Evolutionary conservation across 2,888 invertebrate species (phyloP).

Genomic region (Nemapogon koenigi): DNA sequence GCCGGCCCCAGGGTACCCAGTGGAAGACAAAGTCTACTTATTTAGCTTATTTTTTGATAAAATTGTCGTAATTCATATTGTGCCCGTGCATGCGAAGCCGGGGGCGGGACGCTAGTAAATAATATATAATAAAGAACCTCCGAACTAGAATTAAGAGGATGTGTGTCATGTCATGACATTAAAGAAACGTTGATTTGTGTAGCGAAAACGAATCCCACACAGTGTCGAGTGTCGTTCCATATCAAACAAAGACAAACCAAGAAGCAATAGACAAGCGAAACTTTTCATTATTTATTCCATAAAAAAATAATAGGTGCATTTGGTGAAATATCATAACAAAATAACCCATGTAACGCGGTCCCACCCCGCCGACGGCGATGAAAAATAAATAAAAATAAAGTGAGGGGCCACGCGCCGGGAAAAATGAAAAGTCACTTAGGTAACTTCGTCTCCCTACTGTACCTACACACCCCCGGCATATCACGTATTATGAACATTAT

Average conservation of each 20-base stretch:
- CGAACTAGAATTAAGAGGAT: too few species aligned
- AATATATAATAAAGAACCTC: too few species aligned
- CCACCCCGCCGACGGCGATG: slow-evolving; percentile 45
- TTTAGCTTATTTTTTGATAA: too few species aligned
- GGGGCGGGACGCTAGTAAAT: too few species aligned
- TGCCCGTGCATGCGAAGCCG: too few species aligned
- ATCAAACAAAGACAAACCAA: background rate
- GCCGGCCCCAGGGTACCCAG: too few species aligned
- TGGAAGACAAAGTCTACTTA: too few species aligned
- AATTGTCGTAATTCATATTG: too few species aligned
- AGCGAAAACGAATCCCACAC: background rate
- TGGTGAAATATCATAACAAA: slow-evolving; percentile 47
- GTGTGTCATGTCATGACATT: too few species aligned
- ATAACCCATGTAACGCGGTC: slow-evolving; percentile 25
- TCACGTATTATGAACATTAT: too few species aligned
- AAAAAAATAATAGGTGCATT: slow-evolving; percentile 44
- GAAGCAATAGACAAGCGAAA: slow-evolving; percentile 3
- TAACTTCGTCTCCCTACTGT: slow-evolving; percentile 37
- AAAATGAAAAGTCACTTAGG: slow-evolving; percentile 54
- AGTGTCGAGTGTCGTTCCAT: background rate
- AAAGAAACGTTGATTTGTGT: too few species aligned
- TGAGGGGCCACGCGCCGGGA: slow-evolving; percentile 27
- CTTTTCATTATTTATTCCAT: slow-evolving; percentile 34
- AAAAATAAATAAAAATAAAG: slow-evolving; percentile 57
- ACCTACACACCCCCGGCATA: background rate